Evolutionary conservation across 2,888 invertebrate species (phyloP), one percentile per base, ranked within the genome.

Genomic region (Metellina segmentata): DNA sequence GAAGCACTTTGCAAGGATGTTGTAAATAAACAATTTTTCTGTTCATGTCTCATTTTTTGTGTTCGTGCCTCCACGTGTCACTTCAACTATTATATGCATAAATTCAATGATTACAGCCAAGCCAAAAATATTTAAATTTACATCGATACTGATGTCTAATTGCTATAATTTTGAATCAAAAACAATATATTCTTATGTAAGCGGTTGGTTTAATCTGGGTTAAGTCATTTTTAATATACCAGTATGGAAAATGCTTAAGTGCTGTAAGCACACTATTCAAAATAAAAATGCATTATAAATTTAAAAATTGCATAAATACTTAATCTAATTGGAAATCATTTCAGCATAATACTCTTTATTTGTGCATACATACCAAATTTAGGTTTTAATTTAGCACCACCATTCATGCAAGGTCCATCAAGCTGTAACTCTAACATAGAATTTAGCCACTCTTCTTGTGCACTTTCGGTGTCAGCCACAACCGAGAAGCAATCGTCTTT

Each of bases 401-500:
- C 90, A 86, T 91, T 86, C 81, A 86, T 49, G 11, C 89, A 86
- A 69, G 81, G 87, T 34, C 77, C 96, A 53, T 97, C 97, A 93
- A 96, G 96, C 95, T 97, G 97, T 93, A 97, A 96, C 93, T 96
- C 96, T 82, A 97, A 95, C 94, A 98, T 96, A 48, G 96, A 96
- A 92, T 96, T 96, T 92, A 98, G 96, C 98, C 98, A 99, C 13
- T 96, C 96, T 74, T 97, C 97, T 94, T 97, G 96, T 93, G 98
- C 98, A 90, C 96, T 96, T 94, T 98, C 98, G 93, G 96, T 96
- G 92, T 98, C 98, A 85, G 98, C 96, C 78, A 98, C 97, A 82
- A 99, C 96, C 93, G 97, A 97, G 95, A 99, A 97, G 95, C 97
- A 97, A 94, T 98, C 98, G 94, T 98, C 98, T 94, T 97, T 97